Conservation (phyloP, 2,797 vertebrate species). For the Hydrophis major region DNA sequence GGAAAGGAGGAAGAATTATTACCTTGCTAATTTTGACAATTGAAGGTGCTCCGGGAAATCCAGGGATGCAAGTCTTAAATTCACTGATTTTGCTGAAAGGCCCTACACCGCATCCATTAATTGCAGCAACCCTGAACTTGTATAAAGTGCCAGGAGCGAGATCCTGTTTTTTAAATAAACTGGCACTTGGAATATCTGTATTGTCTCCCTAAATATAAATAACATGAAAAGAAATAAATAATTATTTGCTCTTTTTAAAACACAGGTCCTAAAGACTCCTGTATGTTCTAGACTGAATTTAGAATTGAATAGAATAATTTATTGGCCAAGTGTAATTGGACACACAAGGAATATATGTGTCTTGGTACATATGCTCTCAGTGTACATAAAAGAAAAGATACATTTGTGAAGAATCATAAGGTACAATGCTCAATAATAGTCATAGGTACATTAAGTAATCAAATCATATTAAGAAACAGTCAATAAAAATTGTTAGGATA, state of each 20-base stretch:
- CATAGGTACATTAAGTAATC: too few relatives aligned
- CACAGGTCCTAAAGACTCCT: not conserved
- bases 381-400: too few relatives aligned
- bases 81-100: constrained; percentile 89
- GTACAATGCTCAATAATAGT: too few relatives aligned
- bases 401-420: too few relatives aligned
- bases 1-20: constrained; percentile 15
- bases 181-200: constrained; percentile 79
- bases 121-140: constrained; percentile 89
- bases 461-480: too few relatives aligned
- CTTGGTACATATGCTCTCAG: too few relatives aligned
- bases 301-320: too few relatives aligned
- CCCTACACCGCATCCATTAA: constrained; percentile 88
- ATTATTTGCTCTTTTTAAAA: fast-evolving
- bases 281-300: not conserved
- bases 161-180: constrained; percentile 81
- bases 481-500: too few relatives aligned
- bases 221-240: not conserved
- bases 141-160: constrained; percentile 87
- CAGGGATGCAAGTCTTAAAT: constrained; percentile 96
- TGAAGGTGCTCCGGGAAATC: constrained; percentile 95
- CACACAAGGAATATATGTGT: too few relatives aligned
- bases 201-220: constrained; percentile 70
- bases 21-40: constrained; percentile 96
- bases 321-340: too few relatives aligned